phyloP scores from a whole-genome alignment of 2,113 vertebrate genomes.

The Tichodroma muraria region DNA sequence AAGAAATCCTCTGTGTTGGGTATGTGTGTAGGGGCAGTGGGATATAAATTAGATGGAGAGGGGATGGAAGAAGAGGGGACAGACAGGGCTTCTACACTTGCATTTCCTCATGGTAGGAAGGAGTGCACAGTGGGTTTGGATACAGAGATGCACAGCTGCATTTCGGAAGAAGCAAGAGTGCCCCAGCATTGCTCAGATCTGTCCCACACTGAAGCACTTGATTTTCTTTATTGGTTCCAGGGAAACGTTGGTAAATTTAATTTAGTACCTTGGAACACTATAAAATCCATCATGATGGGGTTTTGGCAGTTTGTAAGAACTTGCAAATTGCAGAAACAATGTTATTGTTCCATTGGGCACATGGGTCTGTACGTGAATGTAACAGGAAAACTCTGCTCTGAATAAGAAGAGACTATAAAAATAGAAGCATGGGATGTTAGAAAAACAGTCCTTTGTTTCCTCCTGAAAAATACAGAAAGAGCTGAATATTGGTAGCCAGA shows the following conservation, averaged over 20 bases:
- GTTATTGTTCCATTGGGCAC: not conserved
- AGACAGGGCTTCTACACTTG: not conserved
- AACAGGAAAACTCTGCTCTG: not conserved
- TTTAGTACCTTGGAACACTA: not conserved
- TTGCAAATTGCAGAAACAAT: not conserved
- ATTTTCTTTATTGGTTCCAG: not conserved
- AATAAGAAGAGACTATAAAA: not conserved
- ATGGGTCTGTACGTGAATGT: not conserved
- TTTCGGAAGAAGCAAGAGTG: rapidly evolving
- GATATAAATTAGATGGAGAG: not conserved
- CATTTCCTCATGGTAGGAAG: not conserved
- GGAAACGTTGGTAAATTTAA: not conserved
- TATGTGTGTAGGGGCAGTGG: not conserved
- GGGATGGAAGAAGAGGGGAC: not conserved
- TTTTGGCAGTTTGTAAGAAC: not conserved
- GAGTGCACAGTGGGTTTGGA: not conserved
- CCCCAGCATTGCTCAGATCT: not conserved
- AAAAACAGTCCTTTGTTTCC: not conserved
- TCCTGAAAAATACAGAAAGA: not conserved
- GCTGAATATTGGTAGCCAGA: not conserved
- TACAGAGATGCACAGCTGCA: not conserved
- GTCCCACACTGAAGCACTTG: not conserved
- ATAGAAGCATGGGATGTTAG: not conserved
- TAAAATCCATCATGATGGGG: not conserved
- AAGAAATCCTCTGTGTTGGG: not conserved